Evolutionary conservation across 92 coral and sea anemone species (phyloP).

Genomic region (Zoanthus solanderi): DNA sequence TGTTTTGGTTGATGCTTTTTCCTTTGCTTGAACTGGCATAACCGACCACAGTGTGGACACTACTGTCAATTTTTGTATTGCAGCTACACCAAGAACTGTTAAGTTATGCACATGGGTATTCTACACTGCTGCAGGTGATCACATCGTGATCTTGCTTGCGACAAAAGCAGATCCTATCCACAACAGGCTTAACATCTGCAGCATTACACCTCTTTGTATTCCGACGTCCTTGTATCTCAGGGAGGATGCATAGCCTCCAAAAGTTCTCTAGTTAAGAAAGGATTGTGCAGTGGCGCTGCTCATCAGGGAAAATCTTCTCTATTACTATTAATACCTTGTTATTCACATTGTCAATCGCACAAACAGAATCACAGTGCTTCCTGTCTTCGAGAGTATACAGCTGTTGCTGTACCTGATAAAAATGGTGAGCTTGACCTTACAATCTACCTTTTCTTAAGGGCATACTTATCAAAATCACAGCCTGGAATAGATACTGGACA

Average conservation of each 20-base stretch:
- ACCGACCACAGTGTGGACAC: slow-evolving; percentile 34
- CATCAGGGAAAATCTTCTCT: slow-evolving; percentile 60
- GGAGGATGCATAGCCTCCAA: slow-evolving; percentile 71
- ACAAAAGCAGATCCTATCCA: slow-evolving; percentile 60
- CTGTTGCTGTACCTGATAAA: slow-evolving; percentile 60
- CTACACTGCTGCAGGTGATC: slow-evolving; percentile 50
- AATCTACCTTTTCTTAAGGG: not conserved
- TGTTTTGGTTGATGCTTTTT: not conserved
- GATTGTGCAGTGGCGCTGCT: slow-evolving; percentile 52
- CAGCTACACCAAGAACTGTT: slow-evolving; percentile 35
- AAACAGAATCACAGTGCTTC: slow-evolving; percentile 20
- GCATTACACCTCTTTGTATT: slow-evolving; percentile 60
- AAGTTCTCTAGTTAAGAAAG: slow-evolving; percentile 46
- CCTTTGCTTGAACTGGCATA: not conserved
- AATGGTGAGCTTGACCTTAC: slow-evolving; percentile 52
- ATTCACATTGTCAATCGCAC: slow-evolving; percentile 20
- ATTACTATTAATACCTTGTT: slow-evolving; percentile 37
- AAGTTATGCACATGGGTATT: slow-evolving; percentile 58
- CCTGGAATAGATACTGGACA: slow-evolving; percentile 35
- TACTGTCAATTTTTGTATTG: slow-evolving; percentile 63
- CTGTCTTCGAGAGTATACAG: slow-evolving; percentile 39
- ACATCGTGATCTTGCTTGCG: slow-evolving; percentile 32
- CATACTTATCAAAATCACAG: not conserved
- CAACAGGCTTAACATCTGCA: slow-evolving; percentile 28
- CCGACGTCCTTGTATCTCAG: slow-evolving; percentile 69